Evolutionary conservation across 30 jellyfish, hydroid and myxozoan genomes (phyloP), one percentile per base, ranked within the genome.

Genomic region (Haliclystus octoradiatus): DNA sequence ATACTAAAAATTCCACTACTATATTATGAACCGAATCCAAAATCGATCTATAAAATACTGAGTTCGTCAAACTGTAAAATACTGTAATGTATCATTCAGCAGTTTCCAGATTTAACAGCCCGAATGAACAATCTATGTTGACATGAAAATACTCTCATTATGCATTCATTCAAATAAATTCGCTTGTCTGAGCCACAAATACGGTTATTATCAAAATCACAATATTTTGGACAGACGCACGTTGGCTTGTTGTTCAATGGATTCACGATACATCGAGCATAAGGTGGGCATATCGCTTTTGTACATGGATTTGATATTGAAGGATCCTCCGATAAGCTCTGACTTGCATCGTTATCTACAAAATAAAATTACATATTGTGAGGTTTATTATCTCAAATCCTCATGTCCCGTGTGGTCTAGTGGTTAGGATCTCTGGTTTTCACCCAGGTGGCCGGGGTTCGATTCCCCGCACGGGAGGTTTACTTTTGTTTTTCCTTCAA

Each of bases 141-240:
- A 53, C 93, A 80, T 2, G 93, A 80, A 0, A 13, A 3, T 28
- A 70, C 81, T 34, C 64, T 49, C 81, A 80, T 31, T n/a, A 80
- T 23, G 61, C 93, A 80, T 13, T 80, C 93, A 51, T 72, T 80
- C 12, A 49, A 33, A 65, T 80, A 80, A 1, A 77, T 71, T 12
- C 80, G 30, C 12, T 85, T 85, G 49, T 80, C 78, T 13, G 75
- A 50, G 9, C 85, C 85, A 69, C 93, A 80, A 1, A 80, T 62
- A 25, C 50, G 35, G 1, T 63, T 61, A 5, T 69, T 71, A 22
- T 2, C 27, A 26, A 80, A 52, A 1, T 66, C 50, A 66, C 93
- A 80, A 28, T 71, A 53, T 28, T 72, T 65, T 13, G 85, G 85
- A 51, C 93, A 80, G 26, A 72, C 19, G 33, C 93, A 80, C 32